Evolutionary conservation across 2,888 invertebrate genomes (phyloP).

Genomic region (Oxyscelio sp.): DNA sequence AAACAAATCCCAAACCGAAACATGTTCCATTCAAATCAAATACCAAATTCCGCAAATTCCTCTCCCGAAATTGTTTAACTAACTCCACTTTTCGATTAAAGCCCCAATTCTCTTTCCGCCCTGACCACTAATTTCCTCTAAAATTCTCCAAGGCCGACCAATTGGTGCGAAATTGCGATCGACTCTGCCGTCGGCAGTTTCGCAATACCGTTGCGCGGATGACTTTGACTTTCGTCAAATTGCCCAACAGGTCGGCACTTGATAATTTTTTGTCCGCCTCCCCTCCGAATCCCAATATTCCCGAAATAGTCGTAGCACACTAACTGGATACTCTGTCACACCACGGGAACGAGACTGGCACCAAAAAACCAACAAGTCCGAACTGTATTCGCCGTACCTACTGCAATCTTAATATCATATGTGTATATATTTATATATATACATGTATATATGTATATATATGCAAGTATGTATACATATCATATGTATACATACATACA

Average conservation of each 20-base stretch:
- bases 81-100: too few species aligned
- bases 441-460: too few species aligned
- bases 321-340: conserved; percentile 1
- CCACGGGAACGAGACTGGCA: conserved; percentile 24
- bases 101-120: too few species aligned
- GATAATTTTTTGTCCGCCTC: conserved; percentile 17
- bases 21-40: too few species aligned
- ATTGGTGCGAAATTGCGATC: conserved; percentile 69
- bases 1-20: too few species aligned
- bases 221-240: conserved; percentile 68
- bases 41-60: too few species aligned
- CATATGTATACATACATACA: too few species aligned
- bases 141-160: conserved; percentile 53
- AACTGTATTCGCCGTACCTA: conserved; percentile 6
- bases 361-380: too few species aligned
- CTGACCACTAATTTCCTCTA: too few species aligned
- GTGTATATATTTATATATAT: conserved; percentile 11
- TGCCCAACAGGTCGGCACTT: conserved; percentile 49
- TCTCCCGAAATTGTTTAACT: too few species aligned
- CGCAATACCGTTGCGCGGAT: conserved; percentile 61
- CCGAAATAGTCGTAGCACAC: not conserved
- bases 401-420: not conserved
- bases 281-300: conserved; percentile 1
- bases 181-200: conserved; percentile 58
- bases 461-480: too few species aligned